phyloP scores from a whole-genome alignment of 2,113 vertebrate species.

The Nasalis larvatus region DNA sequence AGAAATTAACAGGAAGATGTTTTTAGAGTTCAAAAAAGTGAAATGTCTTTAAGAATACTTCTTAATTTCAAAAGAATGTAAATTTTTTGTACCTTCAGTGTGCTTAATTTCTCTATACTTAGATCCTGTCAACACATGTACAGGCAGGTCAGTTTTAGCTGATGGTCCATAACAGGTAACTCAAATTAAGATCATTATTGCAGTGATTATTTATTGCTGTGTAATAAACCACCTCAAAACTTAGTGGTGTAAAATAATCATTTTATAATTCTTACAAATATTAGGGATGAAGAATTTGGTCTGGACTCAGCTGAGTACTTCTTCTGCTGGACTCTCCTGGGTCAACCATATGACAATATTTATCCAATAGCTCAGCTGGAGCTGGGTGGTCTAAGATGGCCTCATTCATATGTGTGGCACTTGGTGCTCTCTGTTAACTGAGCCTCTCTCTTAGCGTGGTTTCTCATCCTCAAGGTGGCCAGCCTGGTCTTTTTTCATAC shows the following conservation, averaged over 20 bases:
- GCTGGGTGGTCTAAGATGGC: neutral
- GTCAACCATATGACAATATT: neutral
- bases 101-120: slow-evolving; percentile 12
- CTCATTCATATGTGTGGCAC: neutral
- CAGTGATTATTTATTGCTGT: neutral
- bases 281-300: neutral
- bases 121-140: neutral
- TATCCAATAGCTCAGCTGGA: neutral
- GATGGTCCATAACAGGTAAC: neutral
- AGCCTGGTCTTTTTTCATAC: neutral
- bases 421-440: neutral
- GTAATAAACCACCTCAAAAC: slow-evolving; percentile 24
- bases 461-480: neutral
- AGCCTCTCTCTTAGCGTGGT: neutral
- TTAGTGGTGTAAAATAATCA: neutral
- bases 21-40: neutral
- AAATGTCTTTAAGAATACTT: neutral
- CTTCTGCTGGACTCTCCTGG: neutral
- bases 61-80: neutral
- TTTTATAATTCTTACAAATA: neutral
- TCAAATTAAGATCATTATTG: neutral
- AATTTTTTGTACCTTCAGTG: neutral
- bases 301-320: neutral
- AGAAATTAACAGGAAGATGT: neutral
- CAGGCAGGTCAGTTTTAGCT: neutral